phyloP scores from a whole-genome alignment of 2,797 vertebrate species.

The Etheostoma nigrum region DNA sequence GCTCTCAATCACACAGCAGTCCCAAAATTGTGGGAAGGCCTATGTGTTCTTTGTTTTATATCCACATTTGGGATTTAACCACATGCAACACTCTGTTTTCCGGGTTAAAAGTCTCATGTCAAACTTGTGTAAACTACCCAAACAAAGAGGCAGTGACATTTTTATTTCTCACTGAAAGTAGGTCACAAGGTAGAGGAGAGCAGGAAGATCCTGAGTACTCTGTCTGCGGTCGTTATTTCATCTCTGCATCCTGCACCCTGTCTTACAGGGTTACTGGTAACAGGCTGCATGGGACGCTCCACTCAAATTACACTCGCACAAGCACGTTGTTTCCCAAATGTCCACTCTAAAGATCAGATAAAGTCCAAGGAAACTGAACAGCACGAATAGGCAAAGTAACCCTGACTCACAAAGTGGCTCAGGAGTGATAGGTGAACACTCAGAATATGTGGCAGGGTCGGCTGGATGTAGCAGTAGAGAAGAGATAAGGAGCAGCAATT shows the following conservation, averaged over 20 bases:
- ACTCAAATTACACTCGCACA: slow-evolving; percentile 68
- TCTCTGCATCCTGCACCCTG: slow-evolving; percentile 52
- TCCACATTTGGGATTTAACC: slow-evolving; percentile 41
- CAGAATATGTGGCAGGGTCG: slow-evolving; percentile 7
- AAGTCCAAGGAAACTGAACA: slow-evolving; percentile 26
- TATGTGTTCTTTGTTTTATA: slow-evolving; percentile 2
- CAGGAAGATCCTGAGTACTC: slow-evolving; percentile 41
- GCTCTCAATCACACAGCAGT: neutral
- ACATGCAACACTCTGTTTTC: neutral
- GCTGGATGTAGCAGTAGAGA: slow-evolving; percentile 15
- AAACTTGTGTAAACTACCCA: slow-evolving; percentile 8
- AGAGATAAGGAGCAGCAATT: slow-evolving; percentile 28
- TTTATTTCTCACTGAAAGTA: slow-evolving; percentile 48
- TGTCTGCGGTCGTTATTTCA: slow-evolving; percentile 53
- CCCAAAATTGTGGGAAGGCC: neutral
- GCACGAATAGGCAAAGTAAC: slow-evolving; percentile 19
- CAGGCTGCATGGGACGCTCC: slow-evolving; percentile 40
- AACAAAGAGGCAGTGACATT: slow-evolving; percentile 9
- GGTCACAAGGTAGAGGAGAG: slow-evolving; percentile 46
- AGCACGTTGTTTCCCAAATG: slow-evolving; percentile 65
- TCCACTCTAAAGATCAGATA: slow-evolving; percentile 63
- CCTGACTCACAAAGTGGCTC: slow-evolving; percentile 56
- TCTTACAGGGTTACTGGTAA: slow-evolving; percentile 72
- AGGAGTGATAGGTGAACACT: slow-evolving; percentile 27
- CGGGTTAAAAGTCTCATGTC: slow-evolving; percentile 7